A percentile compares a stretch with the other conserved stretches of the same genome.
Evolutionary conservation across 2,888 invertebrate species (phyloP).

Genomic region (Cyrtodaria siliqua): DNA sequence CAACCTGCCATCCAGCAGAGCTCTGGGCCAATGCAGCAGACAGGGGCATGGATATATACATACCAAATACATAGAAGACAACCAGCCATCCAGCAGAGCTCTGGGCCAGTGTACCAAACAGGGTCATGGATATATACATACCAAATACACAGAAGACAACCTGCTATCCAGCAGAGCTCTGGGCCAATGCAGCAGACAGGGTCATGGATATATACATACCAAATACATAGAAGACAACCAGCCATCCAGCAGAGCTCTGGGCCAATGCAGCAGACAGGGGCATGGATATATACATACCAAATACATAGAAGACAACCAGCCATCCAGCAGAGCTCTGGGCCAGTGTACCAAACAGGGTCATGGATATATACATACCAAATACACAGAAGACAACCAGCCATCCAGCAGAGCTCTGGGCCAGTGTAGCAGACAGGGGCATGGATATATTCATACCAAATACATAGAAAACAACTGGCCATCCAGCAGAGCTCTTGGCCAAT

Average conservation of each 20-base stretch:
- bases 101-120: constrained; percentile 84
- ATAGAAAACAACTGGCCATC: too few species aligned
- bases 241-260: constrained; percentile 84
- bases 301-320: too few species aligned
- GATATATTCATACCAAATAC: too few species aligned
- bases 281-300: constrained; percentile 79
- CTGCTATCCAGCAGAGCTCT: too few species aligned
- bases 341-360: too few species aligned
- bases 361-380: constrained; percentile 85
- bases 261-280: constrained; percentile 84
- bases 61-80: constrained; percentile 86
- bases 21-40: too few species aligned
- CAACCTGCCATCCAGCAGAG: too few species aligned
- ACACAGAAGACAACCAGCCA: constrained; percentile 86
- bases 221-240: constrained; percentile 86
- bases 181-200: too few species aligned
- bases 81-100: constrained; percentile 85
- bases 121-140: constrained; percentile 79
- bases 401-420: constrained; percentile 82
- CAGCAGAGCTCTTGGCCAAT: too few species aligned
- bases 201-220: constrained; percentile 85
- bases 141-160: too few species aligned
- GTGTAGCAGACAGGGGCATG: constrained; percentile 83
- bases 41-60: constrained; percentile 83
- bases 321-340: too few species aligned